These are phyloP conservation scores for Nannospalax galili DNA, from an alignment of 2,113 vertebrate genomes.

Conservation along the genomic window DNA sequence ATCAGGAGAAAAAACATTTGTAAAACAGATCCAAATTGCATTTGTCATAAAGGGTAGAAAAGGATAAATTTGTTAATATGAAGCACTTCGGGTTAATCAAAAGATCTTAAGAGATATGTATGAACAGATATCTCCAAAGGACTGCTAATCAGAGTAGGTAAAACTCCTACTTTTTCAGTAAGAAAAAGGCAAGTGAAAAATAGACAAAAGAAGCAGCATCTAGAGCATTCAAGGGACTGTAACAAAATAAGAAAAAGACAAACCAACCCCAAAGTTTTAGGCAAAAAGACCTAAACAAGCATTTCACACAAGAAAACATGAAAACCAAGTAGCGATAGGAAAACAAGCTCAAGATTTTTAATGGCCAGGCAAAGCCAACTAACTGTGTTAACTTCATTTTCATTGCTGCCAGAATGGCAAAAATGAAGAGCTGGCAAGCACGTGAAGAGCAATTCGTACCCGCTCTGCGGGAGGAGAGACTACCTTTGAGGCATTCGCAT, in stretches of 20 bases:
- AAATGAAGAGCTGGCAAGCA: constrained; percentile 14
- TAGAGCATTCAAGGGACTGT: constrained; percentile 2
- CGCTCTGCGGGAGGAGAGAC: neutral
- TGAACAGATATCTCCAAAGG: neutral
- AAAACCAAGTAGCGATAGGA: neutral
- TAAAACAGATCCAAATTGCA: constrained; percentile 4
- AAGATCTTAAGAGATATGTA: neutral
- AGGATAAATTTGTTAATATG: constrained; percentile 3
- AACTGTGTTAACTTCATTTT: neutral
- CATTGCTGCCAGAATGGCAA: neutral
- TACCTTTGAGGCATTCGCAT: constrained; percentile 90
- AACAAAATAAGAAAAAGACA: constrained; percentile 21
- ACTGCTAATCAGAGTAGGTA: neutral
- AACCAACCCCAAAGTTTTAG: neutral
- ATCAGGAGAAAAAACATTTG: neutral
- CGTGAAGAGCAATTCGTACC: neutral
- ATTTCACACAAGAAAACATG: constrained; percentile 1
- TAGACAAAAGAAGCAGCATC: neutral
- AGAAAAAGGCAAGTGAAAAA: neutral
- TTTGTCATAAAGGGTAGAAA: neutral
- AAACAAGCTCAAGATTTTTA: neutral
- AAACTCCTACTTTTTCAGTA: neutral
- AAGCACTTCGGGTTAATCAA: neutral
- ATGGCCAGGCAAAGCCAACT: neutral
- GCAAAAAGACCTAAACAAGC: constrained; percentile 14